Conservation (phyloP, 2,797 vertebrate species). For the Manis javanica region DNA sequence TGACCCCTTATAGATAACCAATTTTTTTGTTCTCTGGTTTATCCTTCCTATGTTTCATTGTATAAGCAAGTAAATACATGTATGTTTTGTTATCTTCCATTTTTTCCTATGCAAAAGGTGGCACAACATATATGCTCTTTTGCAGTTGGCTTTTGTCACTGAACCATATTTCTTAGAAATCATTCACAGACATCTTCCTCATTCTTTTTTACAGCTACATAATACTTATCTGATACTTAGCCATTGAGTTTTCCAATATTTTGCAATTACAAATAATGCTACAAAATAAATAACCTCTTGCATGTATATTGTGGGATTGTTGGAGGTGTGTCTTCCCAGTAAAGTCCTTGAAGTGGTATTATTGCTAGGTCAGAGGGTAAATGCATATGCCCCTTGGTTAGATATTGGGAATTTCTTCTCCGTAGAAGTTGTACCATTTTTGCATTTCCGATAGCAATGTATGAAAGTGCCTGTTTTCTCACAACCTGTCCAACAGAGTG, state of each 20-base stretch:
- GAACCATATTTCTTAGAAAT: slow-evolving; percentile 29
- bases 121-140: neutral
- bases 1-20: neutral
- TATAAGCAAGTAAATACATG: slow-evolving; percentile 23
- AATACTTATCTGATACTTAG: neutral
- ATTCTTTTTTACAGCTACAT: neutral
- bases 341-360: neutral
- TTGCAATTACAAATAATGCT: neutral
- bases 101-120: slow-evolving; percentile 18
- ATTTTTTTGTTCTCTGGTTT: slow-evolving; percentile 26
- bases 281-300: neutral
- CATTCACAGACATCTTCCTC: neutral
- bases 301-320: neutral
- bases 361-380: neutral
- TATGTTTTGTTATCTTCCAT: slow-evolving; percentile 35
- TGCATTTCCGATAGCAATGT: neutral
- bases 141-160: slow-evolving; percentile 25
- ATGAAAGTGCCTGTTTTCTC: neutral
- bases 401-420: neutral
- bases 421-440: neutral
- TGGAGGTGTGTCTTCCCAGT: neutral
- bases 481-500: neutral
- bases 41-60: slow-evolving; percentile 2
- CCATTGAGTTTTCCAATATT: slow-evolving; percentile 15
- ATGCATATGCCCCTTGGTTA: neutral